A percentile compares a stretch with the other conserved stretches of the same genome.
Conservation (phyloP, 92 coral and sea anemone genomes). For the Anthopleura xanthogrammica region DNA sequence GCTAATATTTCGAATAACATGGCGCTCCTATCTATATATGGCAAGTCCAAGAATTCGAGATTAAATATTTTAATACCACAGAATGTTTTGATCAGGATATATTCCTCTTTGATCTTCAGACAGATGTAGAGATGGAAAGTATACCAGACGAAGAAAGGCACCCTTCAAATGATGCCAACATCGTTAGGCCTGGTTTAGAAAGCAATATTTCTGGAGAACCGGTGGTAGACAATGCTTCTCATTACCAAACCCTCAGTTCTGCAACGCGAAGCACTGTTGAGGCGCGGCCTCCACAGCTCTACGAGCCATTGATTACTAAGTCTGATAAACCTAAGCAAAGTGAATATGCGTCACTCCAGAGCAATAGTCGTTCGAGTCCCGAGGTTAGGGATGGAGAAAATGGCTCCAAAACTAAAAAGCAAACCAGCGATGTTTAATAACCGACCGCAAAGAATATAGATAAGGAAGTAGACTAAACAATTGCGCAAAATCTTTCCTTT, state of each 20-base stretch:
- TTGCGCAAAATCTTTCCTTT: no score
- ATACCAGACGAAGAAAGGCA: background rate
- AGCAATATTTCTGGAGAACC: background rate
- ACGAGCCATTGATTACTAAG: background rate
- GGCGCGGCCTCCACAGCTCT: background rate
- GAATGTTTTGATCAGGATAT: no score
- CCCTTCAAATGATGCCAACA: background rate
- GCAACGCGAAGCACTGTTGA: background rate
- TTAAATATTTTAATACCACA: no score
- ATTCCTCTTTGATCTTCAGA: background rate
- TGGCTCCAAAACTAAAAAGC: no score
- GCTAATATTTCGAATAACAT: no score
- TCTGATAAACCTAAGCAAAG: background rate
- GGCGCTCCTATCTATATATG: background rate
- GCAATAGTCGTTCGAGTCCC: background rate
- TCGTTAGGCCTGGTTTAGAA: background rate
- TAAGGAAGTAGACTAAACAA: no score
- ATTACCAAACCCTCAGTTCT: slow-evolving; percentile 1
- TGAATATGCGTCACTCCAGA: background rate
- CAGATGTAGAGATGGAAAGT: background rate
- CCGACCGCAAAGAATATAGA: no score
- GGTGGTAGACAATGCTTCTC: background rate
- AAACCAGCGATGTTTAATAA: no score
- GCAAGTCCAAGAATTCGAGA: background rate
- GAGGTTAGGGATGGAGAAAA: no score